Conservation (phyloP, 2,888 invertebrate genomes). For the Neoascia interrupta region DNA sequence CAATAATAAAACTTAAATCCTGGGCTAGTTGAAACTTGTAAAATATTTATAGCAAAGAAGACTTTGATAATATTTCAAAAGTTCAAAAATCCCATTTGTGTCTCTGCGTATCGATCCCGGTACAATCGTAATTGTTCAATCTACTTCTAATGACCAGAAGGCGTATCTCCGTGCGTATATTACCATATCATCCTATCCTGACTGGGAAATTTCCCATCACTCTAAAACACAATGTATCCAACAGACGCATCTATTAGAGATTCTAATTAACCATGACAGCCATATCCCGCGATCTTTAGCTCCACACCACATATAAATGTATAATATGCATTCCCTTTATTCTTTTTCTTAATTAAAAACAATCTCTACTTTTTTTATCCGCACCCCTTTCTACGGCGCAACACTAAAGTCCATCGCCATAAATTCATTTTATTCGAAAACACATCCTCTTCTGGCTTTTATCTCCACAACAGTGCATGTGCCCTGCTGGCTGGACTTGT, state of each 20-base stretch:
- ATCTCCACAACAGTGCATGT: conserved; percentile 19
- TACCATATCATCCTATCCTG: conserved; percentile 46
- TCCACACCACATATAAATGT: conserved; percentile 18
- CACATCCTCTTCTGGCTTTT: conserved; percentile 32
- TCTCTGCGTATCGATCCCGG: no score
- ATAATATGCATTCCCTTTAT: conserved; percentile 5
- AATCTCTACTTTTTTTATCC: conserved; percentile 13
- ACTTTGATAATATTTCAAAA: no score
- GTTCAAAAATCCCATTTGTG: no score
- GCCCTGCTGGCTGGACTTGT: conserved; percentile 12
- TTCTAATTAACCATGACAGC: conserved; percentile 64
- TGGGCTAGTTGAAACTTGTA: no score
- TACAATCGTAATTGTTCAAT: conserved; percentile 46
- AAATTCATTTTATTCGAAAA: conserved; percentile 65
- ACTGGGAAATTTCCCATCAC: conserved; percentile 19
- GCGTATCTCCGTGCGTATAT: conserved; percentile 45
- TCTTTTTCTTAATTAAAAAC: conserved; percentile 62
- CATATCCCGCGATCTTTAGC: conserved; percentile 51
- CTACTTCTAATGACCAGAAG: conserved; percentile 52
- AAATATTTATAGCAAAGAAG: no score
- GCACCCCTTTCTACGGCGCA: not conserved
- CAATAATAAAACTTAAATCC: no score
- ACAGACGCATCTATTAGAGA: conserved; percentile 58
- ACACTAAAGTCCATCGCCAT: conserved; percentile 61
- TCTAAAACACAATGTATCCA: no score